A percentile compares a stretch with the other conserved stretches of the same genome.
Evolutionary conservation across 2,888 invertebrate genomes (phyloP).

Genomic region (Leucania comma): DNA sequence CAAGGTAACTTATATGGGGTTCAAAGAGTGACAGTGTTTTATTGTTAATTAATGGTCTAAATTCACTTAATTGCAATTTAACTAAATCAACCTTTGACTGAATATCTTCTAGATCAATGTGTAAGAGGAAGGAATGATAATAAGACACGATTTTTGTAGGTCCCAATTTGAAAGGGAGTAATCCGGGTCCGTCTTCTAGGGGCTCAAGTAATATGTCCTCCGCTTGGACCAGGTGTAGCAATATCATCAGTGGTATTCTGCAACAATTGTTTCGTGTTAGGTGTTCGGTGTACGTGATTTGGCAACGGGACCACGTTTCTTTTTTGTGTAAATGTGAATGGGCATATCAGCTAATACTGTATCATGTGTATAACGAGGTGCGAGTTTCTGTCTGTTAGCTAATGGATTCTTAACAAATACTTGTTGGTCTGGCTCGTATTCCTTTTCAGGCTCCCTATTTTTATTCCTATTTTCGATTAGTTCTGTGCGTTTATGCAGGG

Average conservation of each 20-base stretch:
- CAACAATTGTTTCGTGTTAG: constrained; percentile 19
- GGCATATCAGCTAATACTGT: constrained; percentile 60
- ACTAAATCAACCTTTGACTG: constrained; percentile 2
- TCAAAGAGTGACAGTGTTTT: constrained; percentile 7
- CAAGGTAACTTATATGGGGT: constrained; percentile 12
- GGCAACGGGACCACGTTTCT: constrained; percentile 23
- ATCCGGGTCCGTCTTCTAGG: constrained; percentile 5
- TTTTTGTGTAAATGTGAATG: constrained; percentile 45
- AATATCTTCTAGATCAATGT: constrained; percentile 1
- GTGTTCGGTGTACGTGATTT: constrained; percentile 13
- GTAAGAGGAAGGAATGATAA: not conserved
- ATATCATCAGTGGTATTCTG: constrained; percentile 23
- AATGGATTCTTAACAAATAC: constrained; percentile 7
- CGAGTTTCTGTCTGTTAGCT: constrained; percentile 2
- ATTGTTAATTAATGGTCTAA: constrained; percentile 14
- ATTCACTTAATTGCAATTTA: constrained; percentile 24
- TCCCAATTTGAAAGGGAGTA: constrained; percentile 2
- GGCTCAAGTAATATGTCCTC: constrained; percentile 42
- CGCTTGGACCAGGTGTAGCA: constrained; percentile 19
- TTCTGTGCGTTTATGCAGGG: not conserved
- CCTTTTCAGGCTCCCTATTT: constrained; percentile 5
- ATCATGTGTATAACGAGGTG: constrained; percentile 47
- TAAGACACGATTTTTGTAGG: not conserved
- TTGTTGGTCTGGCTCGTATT: constrained; percentile 14
- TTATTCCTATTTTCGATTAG: constrained; percentile 7